Base-by-base conservation (phyloP, 2,797 vertebrate species). In the Xiphophorus birchmanni region DNA sequence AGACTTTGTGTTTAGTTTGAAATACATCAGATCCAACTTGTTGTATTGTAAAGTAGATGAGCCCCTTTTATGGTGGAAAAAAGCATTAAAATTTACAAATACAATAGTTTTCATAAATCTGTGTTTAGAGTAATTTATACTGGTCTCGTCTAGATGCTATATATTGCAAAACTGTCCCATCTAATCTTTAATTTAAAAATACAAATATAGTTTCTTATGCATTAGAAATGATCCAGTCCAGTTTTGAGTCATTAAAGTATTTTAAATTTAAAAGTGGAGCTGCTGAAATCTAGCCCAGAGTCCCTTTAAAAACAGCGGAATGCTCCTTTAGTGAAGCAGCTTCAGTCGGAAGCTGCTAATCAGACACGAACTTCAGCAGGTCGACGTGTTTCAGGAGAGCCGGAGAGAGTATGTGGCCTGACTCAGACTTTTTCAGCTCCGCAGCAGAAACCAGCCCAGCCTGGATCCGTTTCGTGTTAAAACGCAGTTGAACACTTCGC, bases 361-460 rank as follows among this genome's bases (percentile, higher is more conserved):
- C 69, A 72, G 69, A 72, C 69, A 47, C 69, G 12, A 47, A 29
- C 69, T 72, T 72, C 69, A 47, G 42, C 69, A n/a, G 42, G 44
- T 97, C 96, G 97, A 97, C 96, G 95, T 96, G 97, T 96, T 98
- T 99, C 96, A 94, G 95, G 95, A 95, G 95, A 94, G 94, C 95
- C 73, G 54, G 23, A 44, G 29, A 44, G 58, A 50, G 77, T 58
- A 76, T 88, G 82, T 21, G 40, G 40, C 44, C 32, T 0, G 47
- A 12, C 18, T 35, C 72, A 29, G 26, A 81, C 74, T 60, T 60
- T 48, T n/a, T 8, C 18, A 2, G 11, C 17, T 32, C 50, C 23
- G 50, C 26, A 9, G 4, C 50, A 56, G 50, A 26, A 56, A 40
- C 4, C 18, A 40, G 37, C 10, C 35, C 73, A 15, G 35, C 26